Evolutionary conservation across 1,140 invertebrate genomes (phyloP).

Genomic region (Euschistus heros): DNA sequence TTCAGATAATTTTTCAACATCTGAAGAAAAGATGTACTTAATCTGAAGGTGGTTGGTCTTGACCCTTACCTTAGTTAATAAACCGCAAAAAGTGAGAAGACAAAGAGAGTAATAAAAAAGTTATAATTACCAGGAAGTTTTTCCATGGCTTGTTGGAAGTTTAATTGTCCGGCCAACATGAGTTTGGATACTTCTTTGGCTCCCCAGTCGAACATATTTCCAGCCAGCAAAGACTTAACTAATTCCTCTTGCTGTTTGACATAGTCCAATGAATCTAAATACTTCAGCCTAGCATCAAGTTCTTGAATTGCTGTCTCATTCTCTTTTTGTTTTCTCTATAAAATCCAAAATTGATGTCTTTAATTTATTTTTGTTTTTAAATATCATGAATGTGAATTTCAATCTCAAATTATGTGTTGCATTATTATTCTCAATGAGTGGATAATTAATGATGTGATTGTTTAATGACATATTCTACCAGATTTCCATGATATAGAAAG

Average conservation of each 20-base stretch:
- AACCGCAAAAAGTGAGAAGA: no score
- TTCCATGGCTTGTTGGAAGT: slow-evolving; percentile 64
- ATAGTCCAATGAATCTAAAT: slow-evolving; percentile 30
- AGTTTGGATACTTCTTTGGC: slow-evolving; percentile 74
- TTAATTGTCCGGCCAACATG: slow-evolving; percentile 64
- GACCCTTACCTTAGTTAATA: no score
- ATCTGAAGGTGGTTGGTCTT: no score
- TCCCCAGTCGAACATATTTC: slow-evolving; percentile 96
- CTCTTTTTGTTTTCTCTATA: not conserved
- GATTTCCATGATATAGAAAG: no score
- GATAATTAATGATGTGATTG: no score
- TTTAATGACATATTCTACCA: no score
- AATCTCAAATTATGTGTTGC: no score
- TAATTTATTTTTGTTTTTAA: not conserved
- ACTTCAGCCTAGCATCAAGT: not conserved
- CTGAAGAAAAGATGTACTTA: no score
- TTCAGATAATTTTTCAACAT: no score
- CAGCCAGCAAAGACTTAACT: slow-evolving; percentile 51
- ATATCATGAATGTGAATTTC: no score
- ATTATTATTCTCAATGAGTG: no score
- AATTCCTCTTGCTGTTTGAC: slow-evolving; percentile 44
- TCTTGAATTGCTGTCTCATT: not conserved
- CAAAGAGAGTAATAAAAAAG: no score
- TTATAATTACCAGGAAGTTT: slow-evolving; percentile 48
- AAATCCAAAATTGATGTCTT: not conserved